phyloP scores from a whole-genome alignment of 1,140 invertebrate genomes.

The Atopsyche davidsoni region DNA sequence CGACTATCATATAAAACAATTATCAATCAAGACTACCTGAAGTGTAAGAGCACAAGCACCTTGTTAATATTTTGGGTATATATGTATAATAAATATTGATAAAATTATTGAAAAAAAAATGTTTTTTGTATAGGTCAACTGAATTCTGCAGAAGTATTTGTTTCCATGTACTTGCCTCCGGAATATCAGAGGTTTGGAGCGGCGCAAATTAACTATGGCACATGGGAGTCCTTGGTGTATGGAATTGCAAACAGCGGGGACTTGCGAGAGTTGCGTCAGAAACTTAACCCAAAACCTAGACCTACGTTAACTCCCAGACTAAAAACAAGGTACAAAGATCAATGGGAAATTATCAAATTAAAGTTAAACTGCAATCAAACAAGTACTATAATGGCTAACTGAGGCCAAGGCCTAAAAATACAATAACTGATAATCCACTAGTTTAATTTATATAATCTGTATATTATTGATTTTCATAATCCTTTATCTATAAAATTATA shows the following conservation, averaged over 20 bases:
- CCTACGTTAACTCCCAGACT: constrained; percentile 16
- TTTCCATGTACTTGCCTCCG: constrained; percentile 41
- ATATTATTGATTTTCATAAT: background rate
- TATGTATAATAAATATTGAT: background rate
- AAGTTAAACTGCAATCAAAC: background rate
- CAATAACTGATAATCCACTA: background rate
- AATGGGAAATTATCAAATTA: too few relatives aligned
- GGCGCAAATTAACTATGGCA: constrained; percentile 23
- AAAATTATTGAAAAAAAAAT: constrained; percentile 2
- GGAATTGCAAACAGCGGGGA: constrained; percentile 18
- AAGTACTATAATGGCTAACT: background rate
- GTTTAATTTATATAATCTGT: background rate
- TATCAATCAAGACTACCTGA: background rate
- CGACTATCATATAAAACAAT: background rate
- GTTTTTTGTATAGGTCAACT: constrained; percentile 52
- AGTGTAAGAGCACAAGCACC: too few relatives aligned
- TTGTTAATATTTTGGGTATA: constrained; percentile 5
- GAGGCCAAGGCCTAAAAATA: background rate
- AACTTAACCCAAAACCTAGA: constrained; percentile 17
- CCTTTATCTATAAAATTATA: background rate
- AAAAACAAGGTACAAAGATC: constrained; percentile 19
- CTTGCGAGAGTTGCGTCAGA: constrained; percentile 12
- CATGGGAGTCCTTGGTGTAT: constrained; percentile 29
- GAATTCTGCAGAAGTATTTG: constrained; percentile 71
- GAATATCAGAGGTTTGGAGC: constrained; percentile 8